These are phyloP conservation scores for Euglossa dilemma DNA, from an alignment of 1,140 invertebrate species.

Conservation along the genomic window DNA sequence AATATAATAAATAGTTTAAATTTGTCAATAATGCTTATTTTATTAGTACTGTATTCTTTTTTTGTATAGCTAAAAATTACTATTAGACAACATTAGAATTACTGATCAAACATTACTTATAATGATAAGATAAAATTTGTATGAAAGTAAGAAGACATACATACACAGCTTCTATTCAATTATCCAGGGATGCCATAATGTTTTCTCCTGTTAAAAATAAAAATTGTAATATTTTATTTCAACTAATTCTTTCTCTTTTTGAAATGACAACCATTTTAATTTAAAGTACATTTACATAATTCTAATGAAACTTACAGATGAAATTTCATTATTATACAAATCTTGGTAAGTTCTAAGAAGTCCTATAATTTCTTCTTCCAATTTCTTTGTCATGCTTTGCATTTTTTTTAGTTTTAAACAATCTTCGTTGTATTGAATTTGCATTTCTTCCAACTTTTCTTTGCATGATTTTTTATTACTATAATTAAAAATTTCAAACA, in stretches of 20 bases:
- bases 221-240: not conserved
- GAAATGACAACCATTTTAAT: constrained; percentile 11
- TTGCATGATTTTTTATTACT: constrained; percentile 50
- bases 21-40: too few relatives aligned
- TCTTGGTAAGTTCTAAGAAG: constrained; percentile 43
- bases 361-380: constrained; percentile 38
- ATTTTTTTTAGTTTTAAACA: constrained; percentile 19
- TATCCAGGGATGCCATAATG: constrained; percentile 22
- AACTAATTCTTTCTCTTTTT: not conserved
- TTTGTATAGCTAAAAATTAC: not conserved
- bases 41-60: too few relatives aligned
- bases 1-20: too few relatives aligned
- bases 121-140: too few relatives aligned
- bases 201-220: constrained; percentile 51
- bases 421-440: constrained; percentile 23
- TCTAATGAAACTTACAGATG: constrained; percentile 41
- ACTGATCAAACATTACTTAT: not conserved
- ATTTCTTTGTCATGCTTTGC: constrained; percentile 28
- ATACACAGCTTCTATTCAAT: not conserved
- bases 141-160: too few relatives aligned
- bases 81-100: not conserved
- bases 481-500: not conserved
- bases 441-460: constrained; percentile 43
- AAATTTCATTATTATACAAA: constrained; percentile 53
- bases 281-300: constrained; percentile 5